These are phyloP conservation scores for Lycodopsis pacificus DNA, from an alignment of 2,797 vertebrate genomes.

Conservation along the genomic window DNA sequence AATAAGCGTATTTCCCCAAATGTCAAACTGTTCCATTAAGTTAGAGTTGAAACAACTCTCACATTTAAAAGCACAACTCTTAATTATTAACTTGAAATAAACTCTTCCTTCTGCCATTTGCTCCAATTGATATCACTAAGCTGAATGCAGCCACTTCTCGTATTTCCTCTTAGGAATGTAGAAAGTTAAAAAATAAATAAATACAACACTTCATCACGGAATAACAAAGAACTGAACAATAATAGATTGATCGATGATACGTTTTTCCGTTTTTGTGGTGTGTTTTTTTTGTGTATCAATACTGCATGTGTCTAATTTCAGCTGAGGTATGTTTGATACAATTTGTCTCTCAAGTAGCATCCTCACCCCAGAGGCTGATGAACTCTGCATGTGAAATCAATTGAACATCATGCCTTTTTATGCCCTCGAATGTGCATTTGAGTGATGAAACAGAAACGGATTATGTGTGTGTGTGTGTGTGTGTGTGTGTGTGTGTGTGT, in stretches of 20 bases:
- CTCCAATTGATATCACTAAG: slow-evolving; percentile 5
- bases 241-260: neutral
- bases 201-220: neutral
- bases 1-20: neutral
- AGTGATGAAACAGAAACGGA: slow-evolving; percentile 32
- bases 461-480: slow-evolving; percentile 11
- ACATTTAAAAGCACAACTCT: slow-evolving; percentile 1
- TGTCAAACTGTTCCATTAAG: neutral
- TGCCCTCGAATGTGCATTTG: slow-evolving; percentile 16
- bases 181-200: neutral
- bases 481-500: slow-evolving; percentile 18
- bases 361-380: neutral
- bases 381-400: slow-evolving; percentile 29
- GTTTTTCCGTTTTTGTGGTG: neutral
- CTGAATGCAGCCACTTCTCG: slow-evolving; percentile 15
- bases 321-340: slow-evolving; percentile 7
- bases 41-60: neutral
- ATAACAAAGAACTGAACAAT: neutral
- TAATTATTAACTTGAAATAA: neutral
- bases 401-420: slow-evolving; percentile 11
- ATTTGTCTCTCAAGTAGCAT: neutral
- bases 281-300: neutral
- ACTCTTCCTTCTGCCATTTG: neutral
- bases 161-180: neutral
- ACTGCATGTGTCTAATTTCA: neutral